A percentile compares a stretch with the other conserved stretches of the same genome.
phyloP scores from a whole-genome alignment of 2,113 vertebrate species.

The Sinocyclocheilus rhinocerous region DNA sequence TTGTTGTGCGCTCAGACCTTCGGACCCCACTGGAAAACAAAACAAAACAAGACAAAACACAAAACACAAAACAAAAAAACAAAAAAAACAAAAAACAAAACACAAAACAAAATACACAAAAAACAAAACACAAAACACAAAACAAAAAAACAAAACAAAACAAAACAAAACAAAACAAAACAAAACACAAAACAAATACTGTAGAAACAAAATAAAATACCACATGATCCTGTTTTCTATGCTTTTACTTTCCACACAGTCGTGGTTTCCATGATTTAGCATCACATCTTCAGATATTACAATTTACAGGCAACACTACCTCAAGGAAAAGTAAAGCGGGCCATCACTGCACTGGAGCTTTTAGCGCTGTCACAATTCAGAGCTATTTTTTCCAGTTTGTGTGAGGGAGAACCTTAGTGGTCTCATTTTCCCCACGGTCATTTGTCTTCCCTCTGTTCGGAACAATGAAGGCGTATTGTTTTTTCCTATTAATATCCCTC shows the following conservation, averaged over 20 bases:
- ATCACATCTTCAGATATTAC: not conserved
- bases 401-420: constrained; percentile 18
- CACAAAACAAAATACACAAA: no score
- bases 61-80: no score
- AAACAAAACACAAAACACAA: no score
- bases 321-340: constrained; percentile 10
- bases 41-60: no score
- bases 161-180: no score
- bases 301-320: not conserved
- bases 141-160: no score
- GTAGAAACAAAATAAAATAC: not conserved
- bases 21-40: no score
- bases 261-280: not conserved
- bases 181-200: no score
- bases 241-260: not conserved
- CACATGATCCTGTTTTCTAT: not conserved
- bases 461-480: constrained; percentile 46
- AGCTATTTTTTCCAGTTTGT: constrained; percentile 26
- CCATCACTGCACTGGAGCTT: constrained; percentile 3
- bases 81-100: no score
- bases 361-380: not conserved
- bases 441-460: constrained; percentile 53
- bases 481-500: constrained; percentile 49
- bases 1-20: no score
- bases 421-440: constrained; percentile 48